Percentiles rank a stretch among this genome's conserved stretches.
phyloP scores from a whole-genome alignment of 1,140 invertebrate genomes.

The Diabrotica virgifera region DNA sequence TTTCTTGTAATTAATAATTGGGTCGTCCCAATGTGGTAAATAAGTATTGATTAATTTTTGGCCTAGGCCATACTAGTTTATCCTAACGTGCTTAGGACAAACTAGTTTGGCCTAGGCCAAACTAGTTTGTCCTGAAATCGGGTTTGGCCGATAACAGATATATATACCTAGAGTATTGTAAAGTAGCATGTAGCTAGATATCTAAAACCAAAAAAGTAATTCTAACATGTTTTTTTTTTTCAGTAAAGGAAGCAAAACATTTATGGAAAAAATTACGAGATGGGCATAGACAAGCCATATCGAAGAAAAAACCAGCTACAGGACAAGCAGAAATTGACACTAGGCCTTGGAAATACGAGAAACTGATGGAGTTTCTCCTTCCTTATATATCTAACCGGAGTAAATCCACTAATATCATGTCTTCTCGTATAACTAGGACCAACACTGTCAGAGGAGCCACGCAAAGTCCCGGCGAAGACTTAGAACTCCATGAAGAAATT shows the following conservation, averaged over 20 bases:
- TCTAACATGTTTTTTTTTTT: constrained; percentile 1
- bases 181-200: no score
- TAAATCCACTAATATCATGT: constrained; percentile 1
- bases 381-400: neutral
- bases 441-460: neutral
- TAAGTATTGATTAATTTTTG: no score
- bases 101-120: no score
- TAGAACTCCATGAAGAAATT: neutral
- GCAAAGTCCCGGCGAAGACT: neutral
- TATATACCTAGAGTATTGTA: no score
- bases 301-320: constrained; percentile 2
- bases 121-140: no score
- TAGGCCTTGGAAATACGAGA: constrained; percentile 4
- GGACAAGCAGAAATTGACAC: neutral
- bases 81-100: no score
- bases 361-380: no score
- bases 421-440: neutral
- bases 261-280: no score
- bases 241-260: constrained; percentile 2
- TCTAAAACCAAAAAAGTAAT: neutral
- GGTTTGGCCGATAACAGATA: no score
- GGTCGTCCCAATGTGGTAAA: no score
- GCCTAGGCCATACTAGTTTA: no score
- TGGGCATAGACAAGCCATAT: neutral
- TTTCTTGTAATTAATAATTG: no score